These are phyloP conservation scores for Cliona cf. orientalis DNA, from an alignment of 37 sponge, comb jelly and placozoan species.

Conservation along the genomic window DNA sequence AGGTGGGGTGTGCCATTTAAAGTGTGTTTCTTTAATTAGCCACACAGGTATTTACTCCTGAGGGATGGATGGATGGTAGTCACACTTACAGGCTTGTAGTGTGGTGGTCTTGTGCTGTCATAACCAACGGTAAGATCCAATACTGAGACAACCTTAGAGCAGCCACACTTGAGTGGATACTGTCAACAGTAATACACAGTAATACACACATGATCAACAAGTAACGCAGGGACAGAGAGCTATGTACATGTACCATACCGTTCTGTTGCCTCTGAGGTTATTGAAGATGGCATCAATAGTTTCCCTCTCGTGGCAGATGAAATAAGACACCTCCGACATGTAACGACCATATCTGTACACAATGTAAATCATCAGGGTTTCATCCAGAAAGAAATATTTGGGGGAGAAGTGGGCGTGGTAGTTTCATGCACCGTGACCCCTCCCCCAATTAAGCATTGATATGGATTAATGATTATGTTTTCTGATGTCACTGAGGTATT, in stretches of 20 bases:
- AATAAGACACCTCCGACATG: slow-evolving; percentile 78
- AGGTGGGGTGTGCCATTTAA: neutral
- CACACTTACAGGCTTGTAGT: slow-evolving; percentile 74
- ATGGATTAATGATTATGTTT: too few relatives aligned
- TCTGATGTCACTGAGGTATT: too few relatives aligned
- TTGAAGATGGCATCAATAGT: slow-evolving; percentile 68
- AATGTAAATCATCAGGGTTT: neutral
- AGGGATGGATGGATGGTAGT: neutral
- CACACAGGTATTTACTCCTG: neutral
- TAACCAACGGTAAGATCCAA: slow-evolving; percentile 95
- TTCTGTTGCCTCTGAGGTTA: slow-evolving; percentile 50
- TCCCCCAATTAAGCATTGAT: too few relatives aligned
- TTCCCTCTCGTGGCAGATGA: slow-evolving; percentile 74
- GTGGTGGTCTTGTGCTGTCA: slow-evolving; percentile 78
- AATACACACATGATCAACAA: neutral
- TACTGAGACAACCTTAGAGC: slow-evolving; percentile 56
- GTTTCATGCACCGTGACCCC: too few relatives aligned
- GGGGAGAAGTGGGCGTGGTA: too few relatives aligned
- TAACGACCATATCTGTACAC: slow-evolving; percentile 76
- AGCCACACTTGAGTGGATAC: slow-evolving; percentile 78
- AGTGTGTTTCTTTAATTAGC: too few relatives aligned
- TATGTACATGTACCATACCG: slow-evolving; percentile 49
- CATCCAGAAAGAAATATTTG: too few relatives aligned
- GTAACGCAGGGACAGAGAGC: neutral
- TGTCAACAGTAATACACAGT: slow-evolving; percentile 2